Conservation (phyloP, 2,888 invertebrate genomes). For the Cabera pusaria region DNA sequence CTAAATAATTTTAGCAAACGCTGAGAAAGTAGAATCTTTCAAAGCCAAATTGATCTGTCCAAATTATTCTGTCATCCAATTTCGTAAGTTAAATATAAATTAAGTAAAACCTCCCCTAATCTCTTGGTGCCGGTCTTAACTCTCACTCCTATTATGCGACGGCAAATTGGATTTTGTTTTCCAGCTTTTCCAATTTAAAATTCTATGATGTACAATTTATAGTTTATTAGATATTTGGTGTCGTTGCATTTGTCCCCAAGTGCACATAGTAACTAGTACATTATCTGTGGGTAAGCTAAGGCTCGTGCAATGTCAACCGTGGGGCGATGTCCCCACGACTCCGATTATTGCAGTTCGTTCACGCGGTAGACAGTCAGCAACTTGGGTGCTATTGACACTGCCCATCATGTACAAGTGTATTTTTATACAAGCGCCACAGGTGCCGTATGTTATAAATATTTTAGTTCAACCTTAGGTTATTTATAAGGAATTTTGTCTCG, state of each 20-base stretch:
- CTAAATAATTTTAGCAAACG: too few species aligned
- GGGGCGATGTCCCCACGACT: conserved; percentile 30
- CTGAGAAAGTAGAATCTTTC: too few species aligned
- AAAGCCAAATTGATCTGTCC: too few species aligned
- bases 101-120: too few species aligned
- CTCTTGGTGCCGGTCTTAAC: too few species aligned
- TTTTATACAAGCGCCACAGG: conserved; percentile 9
- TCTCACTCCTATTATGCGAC: too few species aligned
- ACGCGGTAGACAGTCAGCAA: conserved; percentile 34
- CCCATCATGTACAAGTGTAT: conserved; percentile 2
- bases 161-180: background rate
- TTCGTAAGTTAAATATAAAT: too few species aligned
- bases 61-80: too few species aligned
- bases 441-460: background rate
- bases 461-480: too few species aligned
- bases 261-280: too few species aligned
- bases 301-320: conserved; percentile 22
- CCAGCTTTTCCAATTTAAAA: conserved; percentile 3
- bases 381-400: conserved; percentile 28
- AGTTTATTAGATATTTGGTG: conserved; percentile 5
- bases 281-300: too few species aligned
- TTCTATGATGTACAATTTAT: conserved; percentile 4
- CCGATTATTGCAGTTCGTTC: conserved; percentile 34
- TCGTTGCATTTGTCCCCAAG: conserved; percentile 12
- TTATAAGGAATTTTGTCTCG: too few species aligned